Evolutionary conservation across 64 coral and sea anemone species (phyloP).

Genomic region (Dendrophyllia cribrosa): DNA sequence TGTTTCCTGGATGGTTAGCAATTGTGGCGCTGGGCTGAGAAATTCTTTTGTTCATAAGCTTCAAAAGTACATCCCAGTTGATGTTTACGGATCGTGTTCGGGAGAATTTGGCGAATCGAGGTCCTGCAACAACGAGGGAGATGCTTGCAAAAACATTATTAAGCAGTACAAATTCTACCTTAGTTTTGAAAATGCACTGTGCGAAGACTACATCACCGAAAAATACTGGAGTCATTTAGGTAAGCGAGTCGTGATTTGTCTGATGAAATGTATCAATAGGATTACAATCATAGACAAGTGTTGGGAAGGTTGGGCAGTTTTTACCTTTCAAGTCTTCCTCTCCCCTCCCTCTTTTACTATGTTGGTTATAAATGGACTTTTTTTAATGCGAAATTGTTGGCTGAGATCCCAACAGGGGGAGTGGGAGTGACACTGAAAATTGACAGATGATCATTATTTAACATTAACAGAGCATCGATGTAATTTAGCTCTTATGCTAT

Average conservation of each 20-base stretch:
- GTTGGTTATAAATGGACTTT: no score
- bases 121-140: not conserved
- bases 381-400: no score
- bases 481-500: no score
- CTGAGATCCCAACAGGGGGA: no score
- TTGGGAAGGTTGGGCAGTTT: no score
- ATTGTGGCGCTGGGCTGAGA: not conserved
- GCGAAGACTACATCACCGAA: not conserved
- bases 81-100: not conserved
- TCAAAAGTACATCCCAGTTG: not conserved
- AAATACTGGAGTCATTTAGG: constrained; percentile 1
- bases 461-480: no score
- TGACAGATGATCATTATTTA: no score
- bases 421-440: no score
- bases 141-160: not conserved
- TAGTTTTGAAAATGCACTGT: constrained; percentile 1
- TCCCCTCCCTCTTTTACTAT: no score
- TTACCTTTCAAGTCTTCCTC: no score
- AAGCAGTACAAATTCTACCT: constrained; percentile 10
- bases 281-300: no score
- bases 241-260: not conserved
- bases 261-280: no score
- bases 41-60: not conserved
- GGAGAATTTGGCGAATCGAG: not conserved
- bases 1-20: not conserved